Conservation (phyloP, 2,888 invertebrate genomes). For the Watsonalla binaria region DNA sequence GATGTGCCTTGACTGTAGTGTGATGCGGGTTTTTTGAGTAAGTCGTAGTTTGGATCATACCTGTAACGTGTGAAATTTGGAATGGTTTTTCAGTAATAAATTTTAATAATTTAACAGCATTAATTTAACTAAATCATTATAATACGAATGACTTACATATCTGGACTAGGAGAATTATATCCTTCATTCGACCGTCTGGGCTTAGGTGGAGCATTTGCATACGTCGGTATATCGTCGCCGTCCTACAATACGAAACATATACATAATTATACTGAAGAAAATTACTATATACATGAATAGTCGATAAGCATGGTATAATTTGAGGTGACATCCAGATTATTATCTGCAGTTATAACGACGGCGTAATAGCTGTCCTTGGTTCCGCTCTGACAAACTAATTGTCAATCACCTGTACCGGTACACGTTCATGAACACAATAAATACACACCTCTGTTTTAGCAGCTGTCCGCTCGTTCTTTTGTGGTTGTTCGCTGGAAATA, state of each 20-base stretch:
- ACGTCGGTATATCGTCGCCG: constrained; percentile 79
- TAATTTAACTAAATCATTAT: no score
- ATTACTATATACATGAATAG: constrained; percentile 6
- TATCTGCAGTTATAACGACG: constrained; percentile 58
- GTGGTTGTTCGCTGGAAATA: constrained; percentile 63
- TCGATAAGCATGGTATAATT: constrained; percentile 22
- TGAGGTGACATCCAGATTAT: constrained; percentile 32
- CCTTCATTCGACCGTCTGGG: constrained; percentile 88
- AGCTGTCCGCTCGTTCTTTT: constrained; percentile 58
- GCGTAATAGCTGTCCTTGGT: constrained; percentile 67
- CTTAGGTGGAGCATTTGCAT: constrained; percentile 94
- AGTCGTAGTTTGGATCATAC: constrained; percentile 76
- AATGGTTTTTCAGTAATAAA: constrained; percentile 7
- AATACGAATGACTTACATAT: constrained; percentile 63
- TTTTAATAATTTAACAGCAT: no score
- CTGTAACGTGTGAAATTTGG: constrained; percentile 47
- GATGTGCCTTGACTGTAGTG: constrained; percentile 68
- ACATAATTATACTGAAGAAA: constrained; percentile 3
- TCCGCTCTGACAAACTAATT: constrained; percentile 64
- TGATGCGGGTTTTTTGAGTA: constrained; percentile 75
- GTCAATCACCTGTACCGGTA: constrained; percentile 58
- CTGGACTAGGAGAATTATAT: constrained; percentile 86
- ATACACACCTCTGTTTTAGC: constrained; percentile 69
- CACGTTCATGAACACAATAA: constrained; percentile 44
- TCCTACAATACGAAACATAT: constrained; percentile 40